A percentile compares a stretch with the other conserved stretches of the same genome.
These are phyloP conservation scores for Clarias magur DNA, from an alignment of 2,113 vertebrate genomes.

Conservation along the genomic window DNA sequence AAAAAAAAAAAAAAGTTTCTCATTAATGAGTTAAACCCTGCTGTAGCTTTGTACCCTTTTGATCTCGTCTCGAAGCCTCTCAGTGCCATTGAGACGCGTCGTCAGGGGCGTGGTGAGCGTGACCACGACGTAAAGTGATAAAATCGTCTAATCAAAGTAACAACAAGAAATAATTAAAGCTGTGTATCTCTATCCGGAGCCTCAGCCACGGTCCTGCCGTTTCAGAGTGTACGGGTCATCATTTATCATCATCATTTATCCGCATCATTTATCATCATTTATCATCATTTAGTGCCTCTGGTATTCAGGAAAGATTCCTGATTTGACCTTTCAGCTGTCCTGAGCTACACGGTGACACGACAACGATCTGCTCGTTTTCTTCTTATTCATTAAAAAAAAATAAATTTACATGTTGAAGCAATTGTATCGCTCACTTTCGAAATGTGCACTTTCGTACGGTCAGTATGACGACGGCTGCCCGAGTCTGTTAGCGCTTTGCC, in stretches of 20 bases:
- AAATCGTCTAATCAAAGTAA: not conserved
- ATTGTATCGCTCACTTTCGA: not conserved
- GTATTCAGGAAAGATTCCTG: not conserved
- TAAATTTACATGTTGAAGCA: too few relatives aligned
- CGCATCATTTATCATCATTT: not conserved
- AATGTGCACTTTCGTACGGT: not conserved
- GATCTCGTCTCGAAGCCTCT: too few relatives aligned
- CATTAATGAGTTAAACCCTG: not conserved
- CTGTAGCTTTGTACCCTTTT: too few relatives aligned
- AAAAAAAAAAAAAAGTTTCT: not conserved
- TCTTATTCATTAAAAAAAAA: not conserved
- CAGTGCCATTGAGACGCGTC: not conserved
- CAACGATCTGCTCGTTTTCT: not conserved
- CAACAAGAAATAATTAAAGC: not conserved
- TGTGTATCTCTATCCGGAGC: not conserved
- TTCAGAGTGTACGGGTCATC: not conserved
- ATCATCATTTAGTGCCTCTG: not conserved
- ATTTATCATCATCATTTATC: too few relatives aligned
- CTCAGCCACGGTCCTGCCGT: not conserved
- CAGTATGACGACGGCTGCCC: not conserved
- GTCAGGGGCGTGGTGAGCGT: not conserved
- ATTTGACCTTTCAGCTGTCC: not conserved
- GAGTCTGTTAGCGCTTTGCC: conserved; percentile 2
- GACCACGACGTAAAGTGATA: not conserved
- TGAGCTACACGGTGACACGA: too few relatives aligned